phyloP scores from a whole-genome alignment of 2,113 vertebrate genomes.

The Brevimyrus niger region DNA sequence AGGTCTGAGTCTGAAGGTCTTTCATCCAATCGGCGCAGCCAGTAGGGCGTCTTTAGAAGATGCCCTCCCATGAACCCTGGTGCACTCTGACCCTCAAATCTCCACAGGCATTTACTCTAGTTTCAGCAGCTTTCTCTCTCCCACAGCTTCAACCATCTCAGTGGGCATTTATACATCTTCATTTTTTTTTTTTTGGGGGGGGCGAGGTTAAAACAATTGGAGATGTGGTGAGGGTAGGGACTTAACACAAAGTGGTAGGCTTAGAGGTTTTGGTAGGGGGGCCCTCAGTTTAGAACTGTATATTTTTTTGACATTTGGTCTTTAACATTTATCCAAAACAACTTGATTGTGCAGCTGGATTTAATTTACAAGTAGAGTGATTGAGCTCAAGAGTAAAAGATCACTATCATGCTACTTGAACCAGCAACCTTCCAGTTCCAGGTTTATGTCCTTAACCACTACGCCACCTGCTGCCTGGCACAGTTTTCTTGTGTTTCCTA shows the following conservation, averaged over 20 bases:
- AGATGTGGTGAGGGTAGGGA: not conserved
- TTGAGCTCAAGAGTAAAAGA: not conserved
- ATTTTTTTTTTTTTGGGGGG: not conserved
- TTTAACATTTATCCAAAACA: not conserved
- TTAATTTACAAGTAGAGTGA: not conserved
- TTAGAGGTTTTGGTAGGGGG: not conserved
- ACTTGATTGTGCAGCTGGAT: not conserved
- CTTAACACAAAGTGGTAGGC: not conserved
- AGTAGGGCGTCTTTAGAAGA: conserved; percentile 56
- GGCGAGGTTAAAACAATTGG: not conserved
- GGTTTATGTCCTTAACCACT: not conserved
- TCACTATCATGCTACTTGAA: not conserved
- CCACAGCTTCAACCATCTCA: conserved; percentile 40
- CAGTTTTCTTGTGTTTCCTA: not conserved
- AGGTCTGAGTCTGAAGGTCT: conserved; percentile 55
- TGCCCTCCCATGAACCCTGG: conserved; percentile 60
- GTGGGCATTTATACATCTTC: conserved; percentile 15
- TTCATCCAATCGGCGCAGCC: conserved; percentile 58
- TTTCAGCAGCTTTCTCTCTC: conserved; percentile 44
- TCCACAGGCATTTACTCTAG: conserved; percentile 51
- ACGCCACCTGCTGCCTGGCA: not conserved
- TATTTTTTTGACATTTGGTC: not conserved
- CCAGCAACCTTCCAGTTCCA: not conserved
- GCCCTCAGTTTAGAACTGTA: not conserved
- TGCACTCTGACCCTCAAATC: conserved; percentile 65